A percentile compares a stretch with the other conserved stretches of the same genome.
These are phyloP conservation scores for Pachycephus smyrnensis DNA, from an alignment of 2,888 invertebrate genomes.

Conservation along the genomic window DNA sequence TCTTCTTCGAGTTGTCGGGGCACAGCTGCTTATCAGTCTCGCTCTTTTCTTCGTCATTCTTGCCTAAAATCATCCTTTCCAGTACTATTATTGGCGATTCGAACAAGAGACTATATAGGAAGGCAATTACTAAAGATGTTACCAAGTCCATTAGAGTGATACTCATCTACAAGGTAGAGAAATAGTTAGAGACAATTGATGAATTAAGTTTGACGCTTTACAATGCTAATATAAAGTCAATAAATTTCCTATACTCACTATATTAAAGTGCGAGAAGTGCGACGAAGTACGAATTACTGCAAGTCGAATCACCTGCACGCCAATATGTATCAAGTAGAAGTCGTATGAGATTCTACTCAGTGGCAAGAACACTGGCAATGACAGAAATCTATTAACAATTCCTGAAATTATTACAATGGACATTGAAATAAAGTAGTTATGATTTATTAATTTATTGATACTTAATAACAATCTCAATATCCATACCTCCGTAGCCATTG, in stretches of 20 bases:
- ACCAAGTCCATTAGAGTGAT: too few relatives aligned
- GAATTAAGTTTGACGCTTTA: slow-evolving; percentile 12
- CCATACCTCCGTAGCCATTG: slow-evolving; percentile 67
- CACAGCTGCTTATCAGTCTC: too few relatives aligned
- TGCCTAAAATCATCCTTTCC: slow-evolving; percentile 21
- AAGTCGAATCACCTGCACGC: slow-evolving; percentile 28
- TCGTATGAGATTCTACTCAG: slow-evolving; percentile 45
- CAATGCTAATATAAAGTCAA: slow-evolving; percentile 12
- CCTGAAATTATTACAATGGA: slow-evolving; percentile 28
- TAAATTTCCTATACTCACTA: slow-evolving; percentile 21
- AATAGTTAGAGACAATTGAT: neutral
- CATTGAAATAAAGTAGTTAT: too few relatives aligned
- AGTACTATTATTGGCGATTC: slow-evolving; percentile 31
- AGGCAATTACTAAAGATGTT: neutral
- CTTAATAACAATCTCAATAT: neutral
- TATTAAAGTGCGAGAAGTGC: slow-evolving; percentile 22
- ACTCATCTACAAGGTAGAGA: neutral
- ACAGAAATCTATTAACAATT: slow-evolving; percentile 34
- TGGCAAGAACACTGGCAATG: slow-evolving; percentile 38
- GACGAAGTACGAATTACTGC: slow-evolving; percentile 16
- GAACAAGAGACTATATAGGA: slow-evolving; percentile 26
- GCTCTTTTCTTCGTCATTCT: neutral
- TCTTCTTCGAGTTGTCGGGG: too few relatives aligned
- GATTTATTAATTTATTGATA: too few relatives aligned
- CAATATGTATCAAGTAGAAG: slow-evolving; percentile 41